Base-by-base conservation (phyloP, 92 coral and sea anemone species). In the Montipora capitata region DNA sequence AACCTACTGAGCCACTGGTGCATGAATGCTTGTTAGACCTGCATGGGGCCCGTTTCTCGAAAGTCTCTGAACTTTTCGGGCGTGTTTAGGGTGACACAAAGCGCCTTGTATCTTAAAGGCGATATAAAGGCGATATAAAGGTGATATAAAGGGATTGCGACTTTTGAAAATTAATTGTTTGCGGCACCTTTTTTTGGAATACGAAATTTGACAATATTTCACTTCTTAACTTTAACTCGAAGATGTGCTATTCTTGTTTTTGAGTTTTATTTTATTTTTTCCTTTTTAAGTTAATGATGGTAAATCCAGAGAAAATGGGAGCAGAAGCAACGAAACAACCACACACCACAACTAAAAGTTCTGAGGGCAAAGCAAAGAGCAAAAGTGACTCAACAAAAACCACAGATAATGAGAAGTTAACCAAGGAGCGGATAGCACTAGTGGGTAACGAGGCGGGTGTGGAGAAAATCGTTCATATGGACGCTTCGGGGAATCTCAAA, bases 261-360 rank as follows among this genome's bases (percentile, higher is more conserved):
- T 48, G 27, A 20, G 27, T 20, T 20, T 0, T 20, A 20, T 20
- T 20, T 20, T 48, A 9, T 48, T 48, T 5, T 9, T 9, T 48
- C 4, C 17, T 73, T 16, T 45, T 69, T 65, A 57, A 85, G 89
- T 48, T 85, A 85, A 87, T 91, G 16, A 69, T 91, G 42, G 94
- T 91, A 10, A 91, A 91, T 79, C 91, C 94, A 15, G 85, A n/a
- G 18, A 74, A 67, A 73, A 18, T 75, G 43, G 66, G 49, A 4
- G 14, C 82, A 10, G 79, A 44, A 13, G 59, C 15, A 48, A n/a
- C 0, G 77, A 68, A 81, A 44, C 61, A 44, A 13, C 18, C 45
- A 48, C 45, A 27, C 13, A 5, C 77, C 5, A 62, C 68, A 17
- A 10, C 48, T 3, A 72, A 58, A n/a, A 61, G 59, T 10, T 54